Evolutionary conservation across 1,140 invertebrate genomes (phyloP).

Genomic region (Lepidurus apus): DNA sequence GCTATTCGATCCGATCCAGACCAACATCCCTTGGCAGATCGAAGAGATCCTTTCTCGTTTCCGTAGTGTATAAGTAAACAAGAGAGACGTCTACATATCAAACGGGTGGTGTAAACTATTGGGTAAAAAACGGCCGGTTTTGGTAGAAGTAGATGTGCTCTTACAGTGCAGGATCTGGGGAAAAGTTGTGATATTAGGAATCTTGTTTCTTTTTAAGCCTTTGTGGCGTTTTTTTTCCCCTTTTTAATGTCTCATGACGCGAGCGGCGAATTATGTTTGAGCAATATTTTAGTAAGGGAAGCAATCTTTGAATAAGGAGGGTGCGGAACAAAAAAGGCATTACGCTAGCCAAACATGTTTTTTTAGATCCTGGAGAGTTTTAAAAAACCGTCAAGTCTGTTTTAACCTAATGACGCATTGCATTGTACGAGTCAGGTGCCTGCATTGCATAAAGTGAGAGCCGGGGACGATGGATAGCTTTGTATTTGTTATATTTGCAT

Average conservation of each 20-base stretch:
- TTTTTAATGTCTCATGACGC: not conserved
- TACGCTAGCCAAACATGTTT: conserved; percentile 18
- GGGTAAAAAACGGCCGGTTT: not conserved
- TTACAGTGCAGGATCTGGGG: conserved; percentile 1
- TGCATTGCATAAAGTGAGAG: not conserved
- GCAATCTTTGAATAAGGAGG: not conserved
- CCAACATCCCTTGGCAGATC: conserved; percentile 24
- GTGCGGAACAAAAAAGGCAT: not conserved
- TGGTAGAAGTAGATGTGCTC: not conserved
- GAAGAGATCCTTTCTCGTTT: conserved; percentile 1
- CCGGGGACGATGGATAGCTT: not conserved
- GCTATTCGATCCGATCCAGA: conserved; percentile 28
- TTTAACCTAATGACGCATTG: conserved; percentile 5
- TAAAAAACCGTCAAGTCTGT: conserved; percentile 3
- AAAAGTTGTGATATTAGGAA: conserved; percentile 10
- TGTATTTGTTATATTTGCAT: conserved; percentile 16
- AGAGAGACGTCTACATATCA: conserved; percentile 8
- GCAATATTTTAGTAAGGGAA: not conserved
- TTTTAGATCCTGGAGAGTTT: not conserved
- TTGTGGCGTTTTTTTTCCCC: not conserved
- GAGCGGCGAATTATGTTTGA: not conserved
- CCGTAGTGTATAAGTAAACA: not conserved
- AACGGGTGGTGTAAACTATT: not conserved
- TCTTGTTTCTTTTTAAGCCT: conserved; percentile 2
- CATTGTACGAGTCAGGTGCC: conserved; percentile 11